Evolutionary conservation across 1,140 invertebrate species (phyloP), one percentile per base, ranked within the genome.

Genomic region (Pogonus chalceus): DNA sequence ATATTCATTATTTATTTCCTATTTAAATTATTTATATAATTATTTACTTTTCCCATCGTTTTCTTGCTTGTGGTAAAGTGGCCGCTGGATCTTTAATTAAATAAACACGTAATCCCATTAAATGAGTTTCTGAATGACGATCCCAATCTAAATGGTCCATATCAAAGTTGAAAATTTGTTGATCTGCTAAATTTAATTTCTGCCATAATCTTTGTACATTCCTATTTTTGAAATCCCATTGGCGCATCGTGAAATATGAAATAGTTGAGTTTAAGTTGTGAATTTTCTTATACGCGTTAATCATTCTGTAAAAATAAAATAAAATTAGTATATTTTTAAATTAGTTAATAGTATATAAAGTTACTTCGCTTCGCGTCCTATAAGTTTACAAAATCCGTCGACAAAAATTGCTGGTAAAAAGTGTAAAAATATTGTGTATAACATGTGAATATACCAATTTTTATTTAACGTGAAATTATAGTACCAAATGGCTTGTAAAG

Each of bases 21-120:
- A n/a, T n/a, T n/a, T n/a, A n/a, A n/a, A n/a, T n/a, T n/a, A n/a
- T n/a, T n/a, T n/a, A n/a, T n/a, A n/a, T 43, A 12, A 10, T 43
- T 7, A 52, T 43, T 50, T 67, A 77, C 74, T 69, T 74, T 62
- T 70, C 70, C 72, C 74, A 75, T 58, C 68, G 78, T 51, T 79
- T 79, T 16, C 74, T 74, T 23, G 81, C 83, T 49, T 76, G 72
- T 4, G 83, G 77, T 37, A 88, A 64, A 20, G 79, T 84, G 7
- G 69, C 78, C 12, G 81, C 65, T 60, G 84, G 79, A 55, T 90
- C 87, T 58, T 87, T 86, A 1, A 88, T 69, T 12, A 90, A 63
- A 62, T 84, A 88, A 1, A 80, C 69, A 20, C 84, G 73, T 21
- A 84, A 65, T 20, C 85, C 87, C 61, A 85, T 72, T 1, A 82